Percentiles rank a stretch among this genome's conserved stretches.
Evolutionary conservation across 2,888 invertebrate species (phyloP).

Genomic region (Cephus pulcher): DNA sequence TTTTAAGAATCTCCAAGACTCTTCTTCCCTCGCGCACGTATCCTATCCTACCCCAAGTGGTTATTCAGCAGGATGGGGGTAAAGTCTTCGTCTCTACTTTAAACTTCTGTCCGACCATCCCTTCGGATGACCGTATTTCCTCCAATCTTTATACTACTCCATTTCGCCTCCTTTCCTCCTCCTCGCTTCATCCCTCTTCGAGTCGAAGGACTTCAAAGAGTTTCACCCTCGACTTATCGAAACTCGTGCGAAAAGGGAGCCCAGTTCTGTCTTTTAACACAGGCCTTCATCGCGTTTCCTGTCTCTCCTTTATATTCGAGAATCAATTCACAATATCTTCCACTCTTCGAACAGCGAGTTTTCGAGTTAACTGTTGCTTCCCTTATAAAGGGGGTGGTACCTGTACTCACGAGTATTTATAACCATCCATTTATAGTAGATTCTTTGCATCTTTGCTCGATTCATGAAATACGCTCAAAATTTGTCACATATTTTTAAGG

Average conservation of each 20-base stretch:
- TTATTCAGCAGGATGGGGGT: background rate
- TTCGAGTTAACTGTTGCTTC: slow-evolving; percentile 33
- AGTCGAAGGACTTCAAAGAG: slow-evolving; percentile 3
- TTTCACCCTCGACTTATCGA: background rate
- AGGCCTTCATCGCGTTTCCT: background rate
- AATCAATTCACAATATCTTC: slow-evolving; percentile 31
- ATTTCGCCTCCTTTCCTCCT: background rate
- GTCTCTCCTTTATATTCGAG: slow-evolving; percentile 30
- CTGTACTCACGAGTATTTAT: background rate
- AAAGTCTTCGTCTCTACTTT: background rate
- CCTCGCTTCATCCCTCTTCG: background rate
- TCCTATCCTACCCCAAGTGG: slow-evolving; percentile 4
- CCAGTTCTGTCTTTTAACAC: slow-evolving; percentile 8
- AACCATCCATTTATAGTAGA: background rate
- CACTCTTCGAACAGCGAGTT: slow-evolving; percentile 22
- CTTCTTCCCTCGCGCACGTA: background rate
- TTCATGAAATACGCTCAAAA: background rate
- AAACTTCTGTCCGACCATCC: slow-evolving; percentile 4
- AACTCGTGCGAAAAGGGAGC: background rate
- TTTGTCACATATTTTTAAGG: background rate
- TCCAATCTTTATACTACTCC: background rate
- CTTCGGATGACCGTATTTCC: background rate
- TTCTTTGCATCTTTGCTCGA: background rate
- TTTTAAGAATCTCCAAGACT: background rate
- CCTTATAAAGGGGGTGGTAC: slow-evolving; percentile 13